Evolutionary conservation across 2,888 invertebrate species (phyloP).

Genomic region (Girardia tigrina): DNA sequence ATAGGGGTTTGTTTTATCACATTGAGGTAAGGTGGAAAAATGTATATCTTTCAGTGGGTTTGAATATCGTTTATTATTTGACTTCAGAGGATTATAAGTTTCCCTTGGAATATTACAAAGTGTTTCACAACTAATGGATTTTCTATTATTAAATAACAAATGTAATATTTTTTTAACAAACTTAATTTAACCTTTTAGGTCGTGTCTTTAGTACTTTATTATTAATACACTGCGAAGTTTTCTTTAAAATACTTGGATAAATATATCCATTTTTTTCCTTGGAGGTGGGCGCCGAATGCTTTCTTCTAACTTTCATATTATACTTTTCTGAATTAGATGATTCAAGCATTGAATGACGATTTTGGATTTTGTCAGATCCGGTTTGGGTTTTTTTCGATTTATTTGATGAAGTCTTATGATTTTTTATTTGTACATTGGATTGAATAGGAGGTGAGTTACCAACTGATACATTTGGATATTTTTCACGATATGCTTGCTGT

Average conservation of each 20-base stretch:
- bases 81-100: not conserved
- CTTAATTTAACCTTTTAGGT: not conserved
- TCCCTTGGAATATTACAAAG: not conserved
- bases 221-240: not conserved
- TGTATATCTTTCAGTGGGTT: not conserved
- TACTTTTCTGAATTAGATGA: not conserved
- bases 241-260: conserved; percentile 11
- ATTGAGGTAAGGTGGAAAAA: conserved; percentile 15
- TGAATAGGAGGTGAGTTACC: not conserved
- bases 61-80: not conserved
- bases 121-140: not conserved
- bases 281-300: not conserved
- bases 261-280: not conserved
- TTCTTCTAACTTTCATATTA: conserved; percentile 10
- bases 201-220: not conserved
- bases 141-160: not conserved
- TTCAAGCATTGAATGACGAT: conserved; percentile 8
- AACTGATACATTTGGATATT: not conserved
- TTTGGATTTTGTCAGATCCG: not conserved
- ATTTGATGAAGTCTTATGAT: not conserved
- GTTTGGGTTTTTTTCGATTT: not conserved
- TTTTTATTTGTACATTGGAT: not conserved
- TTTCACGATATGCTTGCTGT: not conserved
- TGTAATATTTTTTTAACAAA: too few relatives aligned
- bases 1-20: not conserved